A percentile compares a stretch with the other conserved stretches of the same genome.
phyloP scores from a whole-genome alignment of 2,888 invertebrate genomes.

The Operophtera brumata region DNA sequence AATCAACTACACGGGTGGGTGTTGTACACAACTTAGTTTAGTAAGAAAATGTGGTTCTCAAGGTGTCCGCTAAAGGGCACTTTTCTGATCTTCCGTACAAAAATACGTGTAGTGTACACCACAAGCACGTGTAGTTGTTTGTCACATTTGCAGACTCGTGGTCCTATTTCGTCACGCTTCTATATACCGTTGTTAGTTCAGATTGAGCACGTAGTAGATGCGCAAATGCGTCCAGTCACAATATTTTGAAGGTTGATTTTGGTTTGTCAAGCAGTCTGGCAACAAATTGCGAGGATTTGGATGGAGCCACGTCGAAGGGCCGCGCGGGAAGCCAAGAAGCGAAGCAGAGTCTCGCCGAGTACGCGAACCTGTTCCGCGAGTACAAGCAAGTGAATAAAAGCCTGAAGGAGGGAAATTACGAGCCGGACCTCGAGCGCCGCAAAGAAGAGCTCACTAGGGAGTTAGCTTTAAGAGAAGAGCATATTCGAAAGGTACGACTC shows the following conservation, averaged over 20 bases:
- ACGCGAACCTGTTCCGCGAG: slow-evolving; percentile 60
- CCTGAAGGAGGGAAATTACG: slow-evolving; percentile 45
- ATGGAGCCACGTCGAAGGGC: slow-evolving; percentile 61
- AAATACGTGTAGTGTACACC: too few species aligned
- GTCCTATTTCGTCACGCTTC: too few species aligned
- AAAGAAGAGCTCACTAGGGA: slow-evolving; percentile 53
- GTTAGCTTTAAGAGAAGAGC: slow-evolving; percentile 55
- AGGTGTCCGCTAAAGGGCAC: too few species aligned
- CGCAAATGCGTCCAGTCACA: too few species aligned
- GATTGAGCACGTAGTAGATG: too few species aligned
- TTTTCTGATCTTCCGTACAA: too few species aligned
- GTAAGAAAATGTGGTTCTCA: too few species aligned
- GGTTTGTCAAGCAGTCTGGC: slow-evolving; percentile 56
- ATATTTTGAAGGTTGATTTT: slow-evolving; percentile 17
- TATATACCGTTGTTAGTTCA: too few species aligned
- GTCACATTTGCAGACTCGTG: too few species aligned
- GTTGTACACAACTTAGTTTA: too few species aligned
- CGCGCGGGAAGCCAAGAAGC: slow-evolving; percentile 51
- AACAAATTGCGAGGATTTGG: slow-evolving; percentile 55
- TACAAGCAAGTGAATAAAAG: slow-evolving; percentile 57
- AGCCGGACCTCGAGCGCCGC: slow-evolving; percentile 53
- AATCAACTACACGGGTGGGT: too few species aligned
- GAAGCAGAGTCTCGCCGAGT: slow-evolving; percentile 62
- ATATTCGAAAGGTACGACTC: slow-evolving; percentile 54
- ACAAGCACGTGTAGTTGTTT: too few species aligned